phyloP scores from a whole-genome alignment of 1,140 invertebrate species.

The Penaeus vannamei region DNA sequence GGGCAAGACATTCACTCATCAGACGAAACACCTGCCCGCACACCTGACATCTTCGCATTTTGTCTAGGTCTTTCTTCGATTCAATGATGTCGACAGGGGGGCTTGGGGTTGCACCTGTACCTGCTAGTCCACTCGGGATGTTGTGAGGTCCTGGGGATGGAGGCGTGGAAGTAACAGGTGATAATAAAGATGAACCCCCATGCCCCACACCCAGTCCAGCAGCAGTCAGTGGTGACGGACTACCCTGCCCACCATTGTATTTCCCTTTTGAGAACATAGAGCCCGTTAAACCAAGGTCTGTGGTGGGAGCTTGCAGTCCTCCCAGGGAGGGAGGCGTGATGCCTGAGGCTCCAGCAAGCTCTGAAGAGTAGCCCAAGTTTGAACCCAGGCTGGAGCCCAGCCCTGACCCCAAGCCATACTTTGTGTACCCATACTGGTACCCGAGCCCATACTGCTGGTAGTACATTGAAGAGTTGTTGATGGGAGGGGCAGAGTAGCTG shows the following conservation, averaged over 20 bases:
- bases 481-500: slow-evolving; percentile 64
- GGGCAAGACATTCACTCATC: slow-evolving; percentile 68
- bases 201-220: slow-evolving; percentile 49
- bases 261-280: slow-evolving; percentile 68
- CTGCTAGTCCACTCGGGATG: slow-evolving; percentile 55
- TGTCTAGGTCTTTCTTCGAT: slow-evolving; percentile 67
- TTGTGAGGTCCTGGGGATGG: slow-evolving; percentile 67
- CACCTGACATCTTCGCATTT: slow-evolving; percentile 67
- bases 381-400: slow-evolving; percentile 60
- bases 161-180: slow-evolving; percentile 64
- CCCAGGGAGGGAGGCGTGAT: slow-evolving; percentile 66
- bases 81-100: slow-evolving; percentile 65
- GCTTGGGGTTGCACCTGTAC: slow-evolving; percentile 64
- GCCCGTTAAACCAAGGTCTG: slow-evolving; percentile 65
- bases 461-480: slow-evolving; percentile 68
- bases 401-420: slow-evolving; percentile 65
- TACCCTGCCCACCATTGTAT: slow-evolving; percentile 53
- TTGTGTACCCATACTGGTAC: slow-evolving; percentile 68
- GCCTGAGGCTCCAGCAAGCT: slow-evolving; percentile 63
- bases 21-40: slow-evolving; percentile 68
- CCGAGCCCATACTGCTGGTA: slow-evolving; percentile 68
- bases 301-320: slow-evolving; percentile 66
- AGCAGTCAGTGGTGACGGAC: slow-evolving; percentile 49
- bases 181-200: slow-evolving; percentile 63
- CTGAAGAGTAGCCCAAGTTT: slow-evolving; percentile 64